Percentiles rank a stretch among this genome's conserved stretches.
Evolutionary conservation across 2,888 invertebrate genomes (phyloP).

Genomic region (Idaea dimidiata): DNA sequence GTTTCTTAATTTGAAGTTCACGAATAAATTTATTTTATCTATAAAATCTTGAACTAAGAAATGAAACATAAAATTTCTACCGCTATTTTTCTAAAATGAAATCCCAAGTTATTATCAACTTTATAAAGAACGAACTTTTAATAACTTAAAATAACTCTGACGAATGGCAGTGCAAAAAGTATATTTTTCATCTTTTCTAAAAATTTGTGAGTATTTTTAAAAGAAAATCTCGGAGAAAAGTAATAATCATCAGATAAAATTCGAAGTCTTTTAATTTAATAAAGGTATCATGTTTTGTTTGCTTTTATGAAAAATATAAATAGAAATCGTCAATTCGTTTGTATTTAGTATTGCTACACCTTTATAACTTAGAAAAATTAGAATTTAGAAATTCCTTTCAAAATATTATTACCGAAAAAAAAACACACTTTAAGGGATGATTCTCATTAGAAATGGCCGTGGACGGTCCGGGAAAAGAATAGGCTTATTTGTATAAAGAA

Average conservation of each 20-base stretch:
- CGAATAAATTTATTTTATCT: background rate
- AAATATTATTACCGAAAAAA: too few relatives aligned
- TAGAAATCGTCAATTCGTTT: background rate
- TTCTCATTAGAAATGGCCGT: too few relatives aligned
- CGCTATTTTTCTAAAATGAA: slow-evolving; percentile 37
- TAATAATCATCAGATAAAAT: slow-evolving; percentile 14
- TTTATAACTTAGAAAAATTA: background rate
- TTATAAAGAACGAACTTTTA: slow-evolving; percentile 30
- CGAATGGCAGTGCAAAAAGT: slow-evolving; percentile 48
- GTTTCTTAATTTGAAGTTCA: background rate
- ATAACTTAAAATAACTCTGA: slow-evolving; percentile 47
- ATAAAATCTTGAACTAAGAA: too few relatives aligned
- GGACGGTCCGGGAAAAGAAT: too few relatives aligned
- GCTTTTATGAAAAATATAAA: slow-evolving; percentile 12
- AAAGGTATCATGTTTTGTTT: slow-evolving; percentile 20
- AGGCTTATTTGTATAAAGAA: too few relatives aligned
- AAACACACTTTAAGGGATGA: too few relatives aligned
- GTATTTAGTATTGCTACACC: background rate
- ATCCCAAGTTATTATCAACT: slow-evolving; percentile 43
- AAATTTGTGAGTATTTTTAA: slow-evolving; percentile 33
- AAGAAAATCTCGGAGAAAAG: slow-evolving; percentile 14
- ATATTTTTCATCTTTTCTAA: slow-evolving; percentile 44
- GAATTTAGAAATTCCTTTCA: too few relatives aligned
- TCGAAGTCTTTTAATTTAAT: slow-evolving; percentile 15
- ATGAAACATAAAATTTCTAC: slow-evolving; percentile 26